A percentile compares a stretch with the other conserved stretches of the same genome.
Evolutionary conservation across 2,888 invertebrate species (phyloP).

Genomic region (Pilophorus perplexus): DNA sequence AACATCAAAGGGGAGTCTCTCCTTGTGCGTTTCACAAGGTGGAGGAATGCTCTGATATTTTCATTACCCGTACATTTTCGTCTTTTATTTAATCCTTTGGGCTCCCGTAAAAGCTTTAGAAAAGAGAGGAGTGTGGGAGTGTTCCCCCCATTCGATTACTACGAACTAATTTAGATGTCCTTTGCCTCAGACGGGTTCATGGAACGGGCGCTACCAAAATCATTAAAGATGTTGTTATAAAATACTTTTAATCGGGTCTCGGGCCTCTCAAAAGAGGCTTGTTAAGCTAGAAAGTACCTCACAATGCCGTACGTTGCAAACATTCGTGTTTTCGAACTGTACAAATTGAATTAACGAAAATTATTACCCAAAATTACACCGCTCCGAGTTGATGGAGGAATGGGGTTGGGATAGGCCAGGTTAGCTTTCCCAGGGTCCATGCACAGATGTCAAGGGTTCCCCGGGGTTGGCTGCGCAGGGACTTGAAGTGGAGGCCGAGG

Average conservation of each 20-base stretch:
- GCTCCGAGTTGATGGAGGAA: no score
- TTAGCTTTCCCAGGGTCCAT: no score
- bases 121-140: not conserved
- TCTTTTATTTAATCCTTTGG: not conserved
- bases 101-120: not conserved
- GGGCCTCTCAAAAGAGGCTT: not conserved
- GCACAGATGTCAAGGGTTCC: no score
- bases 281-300: not conserved
- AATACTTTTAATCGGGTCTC: no score
- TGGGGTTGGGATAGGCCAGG: no score
- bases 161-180: not conserved
- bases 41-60: not conserved
- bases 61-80: not conserved
- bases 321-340: no score
- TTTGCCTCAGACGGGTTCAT: not conserved
- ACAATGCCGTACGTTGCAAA: not conserved
- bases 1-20: constrained; percentile 7
- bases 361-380: no score
- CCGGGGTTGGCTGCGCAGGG: no score
- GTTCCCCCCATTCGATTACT: not conserved
- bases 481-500: no score
- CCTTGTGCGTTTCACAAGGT: not conserved
- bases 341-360: no score
- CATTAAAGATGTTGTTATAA: no score
- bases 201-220: no score